Evolutionary conservation across 2,797 vertebrate genomes (phyloP).

Genomic region (Scyliorhinus canicula): DNA sequence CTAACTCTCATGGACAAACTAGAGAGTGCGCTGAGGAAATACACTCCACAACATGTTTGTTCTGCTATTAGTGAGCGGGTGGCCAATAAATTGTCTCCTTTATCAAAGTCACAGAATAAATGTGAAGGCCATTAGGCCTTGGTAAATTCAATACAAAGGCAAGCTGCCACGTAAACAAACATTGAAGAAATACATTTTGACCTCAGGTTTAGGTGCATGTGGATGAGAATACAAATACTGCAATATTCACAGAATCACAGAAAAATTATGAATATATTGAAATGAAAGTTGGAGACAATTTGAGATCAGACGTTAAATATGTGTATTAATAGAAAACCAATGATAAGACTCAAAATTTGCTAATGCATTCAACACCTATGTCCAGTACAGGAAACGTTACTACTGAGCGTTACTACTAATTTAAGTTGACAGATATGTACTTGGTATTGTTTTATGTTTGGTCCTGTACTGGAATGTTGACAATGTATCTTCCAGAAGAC

Average conservation of each 20-base stretch:
- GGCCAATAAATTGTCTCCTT: background rate
- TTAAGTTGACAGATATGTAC: background rate
- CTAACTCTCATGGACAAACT: background rate
- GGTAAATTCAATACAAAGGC: background rate
- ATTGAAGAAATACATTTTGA: background rate
- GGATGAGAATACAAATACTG: conserved; percentile 27
- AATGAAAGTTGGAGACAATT: background rate
- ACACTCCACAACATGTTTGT: background rate
- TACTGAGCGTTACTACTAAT: background rate
- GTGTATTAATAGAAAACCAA: background rate
- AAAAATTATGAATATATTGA: conserved; percentile 2
- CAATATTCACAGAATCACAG: no score
- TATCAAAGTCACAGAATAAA: background rate
- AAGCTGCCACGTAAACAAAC: background rate
- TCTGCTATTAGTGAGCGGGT: background rate
- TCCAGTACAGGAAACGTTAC: background rate
- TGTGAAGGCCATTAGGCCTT: background rate
- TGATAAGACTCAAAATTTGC: background rate
- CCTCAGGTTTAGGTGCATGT: background rate
- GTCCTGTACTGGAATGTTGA: background rate
- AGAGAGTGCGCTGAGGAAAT: background rate
- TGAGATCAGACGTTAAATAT: background rate
- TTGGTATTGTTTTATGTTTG: background rate
- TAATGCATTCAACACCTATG: background rate
- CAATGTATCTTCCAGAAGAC: background rate